Base-by-base conservation (phyloP, 1,140 invertebrate genomes). In the Trissolcus basalis region DNA sequence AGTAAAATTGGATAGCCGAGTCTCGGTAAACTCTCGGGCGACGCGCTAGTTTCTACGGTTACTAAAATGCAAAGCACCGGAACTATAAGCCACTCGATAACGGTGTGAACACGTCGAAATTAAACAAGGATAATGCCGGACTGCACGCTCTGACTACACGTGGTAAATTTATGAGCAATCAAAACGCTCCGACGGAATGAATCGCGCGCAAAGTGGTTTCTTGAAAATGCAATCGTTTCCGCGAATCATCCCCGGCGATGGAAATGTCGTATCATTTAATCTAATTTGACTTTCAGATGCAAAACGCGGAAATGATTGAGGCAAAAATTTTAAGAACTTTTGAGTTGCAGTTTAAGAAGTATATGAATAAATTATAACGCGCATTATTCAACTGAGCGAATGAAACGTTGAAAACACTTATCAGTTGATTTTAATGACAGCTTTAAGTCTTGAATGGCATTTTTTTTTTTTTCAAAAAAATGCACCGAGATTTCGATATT, bases 21-120 rank as follows among this genome's bases (percentile, higher is more conserved):
- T 77, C 74, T 77, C 67, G 14, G 74, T 54, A 71, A 77, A 71
- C 74, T 77, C 68, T 71, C 67, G 55, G 19, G 14, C 65, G 60
- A 70, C 60, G 67, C 54, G 56, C 55, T 65, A 70, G 60, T 65
- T 65, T 59, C 65, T 65, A 41, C 43, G 55, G 67, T 70, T 67
- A 76, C 67, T 50, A 77, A 77, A 77, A 77, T 77, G 68, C 63
- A 77, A 70, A 68, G 74, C 68, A 67, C 56, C 61, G 58, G 67
- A 68, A 71, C 67, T 77, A 71, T 71, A 71, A 71, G 74, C 74
- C 67, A 77, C 67, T 77, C 67, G 68, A 77, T 77, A 77, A 77
- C 68, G 68, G 74, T 67, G 67, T 71, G 68, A 77, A 71, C 74
- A 71, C 67, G 74, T 77, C 51, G 74, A 77, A 77, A 77, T 77